Conservation (phyloP, 1,140 invertebrate genomes). For the Ctenoplectra terminalis region DNA sequence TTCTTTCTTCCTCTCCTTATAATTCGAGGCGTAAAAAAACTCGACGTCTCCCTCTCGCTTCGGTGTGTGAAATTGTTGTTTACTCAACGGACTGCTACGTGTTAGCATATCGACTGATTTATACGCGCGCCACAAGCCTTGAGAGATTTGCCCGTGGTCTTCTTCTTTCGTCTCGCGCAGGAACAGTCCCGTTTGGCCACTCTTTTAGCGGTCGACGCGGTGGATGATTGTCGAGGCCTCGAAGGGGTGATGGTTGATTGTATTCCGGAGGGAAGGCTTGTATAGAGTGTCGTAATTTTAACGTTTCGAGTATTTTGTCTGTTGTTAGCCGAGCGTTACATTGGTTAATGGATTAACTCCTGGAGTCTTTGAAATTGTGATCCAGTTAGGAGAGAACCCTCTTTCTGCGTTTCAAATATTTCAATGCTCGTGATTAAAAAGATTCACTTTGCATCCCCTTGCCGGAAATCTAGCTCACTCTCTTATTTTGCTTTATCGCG, state of each 20-base stretch:
- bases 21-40: conserved; percentile 50
- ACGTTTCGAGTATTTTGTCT: conserved; percentile 29
- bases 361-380: conserved; percentile 25
- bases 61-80: conserved; percentile 66
- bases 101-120: conserved; percentile 46
- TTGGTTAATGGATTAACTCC: conserved; percentile 39
- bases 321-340: conserved; percentile 36
- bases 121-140: conserved; percentile 34
- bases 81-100: conserved; percentile 44
- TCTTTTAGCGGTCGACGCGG: conserved; percentile 39
- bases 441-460: background rate
- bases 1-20: background rate
- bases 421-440: conserved; percentile 9
- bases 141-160: conserved; percentile 12
- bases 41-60: conserved; percentile 14
- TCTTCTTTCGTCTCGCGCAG: background rate
- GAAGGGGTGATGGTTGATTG: background rate
- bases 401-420: background rate
- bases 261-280: background rate
- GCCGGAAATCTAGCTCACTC: background rate
- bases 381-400: background rate
- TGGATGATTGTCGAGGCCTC: conserved; percentile 32
- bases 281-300: conserved; percentile 28
- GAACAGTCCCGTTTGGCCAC: conserved; percentile 13
- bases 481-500: background rate